phyloP scores from a whole-genome alignment of 2,797 vertebrate genomes.

The Lateolabrax maculatus region DNA sequence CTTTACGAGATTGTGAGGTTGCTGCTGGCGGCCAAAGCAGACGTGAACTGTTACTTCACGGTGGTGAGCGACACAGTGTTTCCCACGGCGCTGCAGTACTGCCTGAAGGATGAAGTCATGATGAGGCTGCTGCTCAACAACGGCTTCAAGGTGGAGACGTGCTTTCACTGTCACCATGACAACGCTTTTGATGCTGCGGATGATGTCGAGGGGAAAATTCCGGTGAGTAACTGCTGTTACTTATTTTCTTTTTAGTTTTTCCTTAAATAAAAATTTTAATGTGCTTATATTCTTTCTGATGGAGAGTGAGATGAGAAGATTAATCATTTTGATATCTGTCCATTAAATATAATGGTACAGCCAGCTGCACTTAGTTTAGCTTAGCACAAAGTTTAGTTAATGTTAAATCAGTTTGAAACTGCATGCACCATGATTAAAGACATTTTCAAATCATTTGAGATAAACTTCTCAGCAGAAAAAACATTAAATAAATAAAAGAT shows the following conservation, averaged over 20 bases:
- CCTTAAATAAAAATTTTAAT: neutral
- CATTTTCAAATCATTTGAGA: too few relatives aligned
- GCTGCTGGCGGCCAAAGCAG: slow-evolving; percentile 87
- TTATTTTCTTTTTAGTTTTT: neutral
- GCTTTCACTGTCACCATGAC: slow-evolving; percentile 90
- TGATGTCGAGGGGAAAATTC: slow-evolving; percentile 56
- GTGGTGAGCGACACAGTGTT: slow-evolving; percentile 90
- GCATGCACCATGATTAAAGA: too few relatives aligned
- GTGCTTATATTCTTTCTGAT: neutral
- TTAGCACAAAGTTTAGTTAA: neutral
- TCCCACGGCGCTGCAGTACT: slow-evolving; percentile 92
- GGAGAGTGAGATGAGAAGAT: neutral
- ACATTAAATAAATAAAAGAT: too few relatives aligned
- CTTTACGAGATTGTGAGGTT: slow-evolving; percentile 87
- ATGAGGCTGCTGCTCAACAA: slow-evolving; percentile 90
- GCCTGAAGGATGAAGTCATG: slow-evolving; percentile 91
- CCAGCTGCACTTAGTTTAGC: neutral
- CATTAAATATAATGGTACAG: neutral
- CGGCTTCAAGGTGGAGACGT: slow-evolving; percentile 87
- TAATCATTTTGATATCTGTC: neutral
- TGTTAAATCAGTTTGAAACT: neutral
- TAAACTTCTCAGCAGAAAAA: too few relatives aligned
- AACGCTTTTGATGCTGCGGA: slow-evolving; percentile 42
- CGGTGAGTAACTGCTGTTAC: slow-evolving; percentile 58
- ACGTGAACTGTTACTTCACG: slow-evolving; percentile 92